A percentile compares a stretch with the other conserved stretches of the same genome.
phyloP scores from a whole-genome alignment of 2,888 invertebrate species.

The Antheraea assamensis region DNA sequence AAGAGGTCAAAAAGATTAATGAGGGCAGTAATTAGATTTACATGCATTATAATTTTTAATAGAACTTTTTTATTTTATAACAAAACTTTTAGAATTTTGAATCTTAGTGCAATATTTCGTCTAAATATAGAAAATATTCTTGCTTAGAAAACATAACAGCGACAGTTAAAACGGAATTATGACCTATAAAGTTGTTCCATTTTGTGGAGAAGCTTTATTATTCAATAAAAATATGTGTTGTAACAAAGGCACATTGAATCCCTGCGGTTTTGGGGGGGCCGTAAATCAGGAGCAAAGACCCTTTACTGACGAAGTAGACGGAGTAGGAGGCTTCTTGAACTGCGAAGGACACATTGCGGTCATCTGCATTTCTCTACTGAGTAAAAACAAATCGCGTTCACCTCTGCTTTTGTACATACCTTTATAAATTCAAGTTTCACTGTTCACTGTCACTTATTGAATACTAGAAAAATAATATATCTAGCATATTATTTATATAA shows the following conservation, averaged over 20 bases:
- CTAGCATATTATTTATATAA: not conserved
- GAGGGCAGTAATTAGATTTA: not conserved
- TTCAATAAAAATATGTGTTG: slow-evolving; percentile 75
- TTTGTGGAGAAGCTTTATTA: slow-evolving; percentile 78
- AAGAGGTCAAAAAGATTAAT: too few relatives aligned
- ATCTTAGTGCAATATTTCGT: slow-evolving; percentile 9
- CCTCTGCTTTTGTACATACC: slow-evolving; percentile 22
- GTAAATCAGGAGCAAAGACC: slow-evolving; percentile 79
- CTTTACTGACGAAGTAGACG: slow-evolving; percentile 47
- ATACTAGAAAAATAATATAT: not conserved
- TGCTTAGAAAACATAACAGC: slow-evolving; percentile 47
- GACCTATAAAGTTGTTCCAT: slow-evolving; percentile 77
- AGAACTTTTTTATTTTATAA: not conserved
- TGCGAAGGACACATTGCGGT: slow-evolving; percentile 76
- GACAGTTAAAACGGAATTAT: slow-evolving; percentile 70
- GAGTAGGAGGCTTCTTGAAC: slow-evolving; percentile 68
- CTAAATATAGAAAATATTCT: slow-evolving; percentile 24
- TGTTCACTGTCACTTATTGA: not conserved
- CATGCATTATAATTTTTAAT: slow-evolving; percentile 8
- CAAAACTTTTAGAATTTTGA: slow-evolving; percentile 5
- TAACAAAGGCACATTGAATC: slow-evolving; percentile 79
- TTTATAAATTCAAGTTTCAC: not conserved
- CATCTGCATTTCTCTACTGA: slow-evolving; percentile 54
- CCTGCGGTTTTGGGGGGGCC: slow-evolving; percentile 75
- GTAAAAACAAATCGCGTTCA: slow-evolving; percentile 53